These are phyloP conservation scores for Hipposideros armiger DNA, from an alignment of 2,113 vertebrate species.

Conservation along the genomic window DNA sequence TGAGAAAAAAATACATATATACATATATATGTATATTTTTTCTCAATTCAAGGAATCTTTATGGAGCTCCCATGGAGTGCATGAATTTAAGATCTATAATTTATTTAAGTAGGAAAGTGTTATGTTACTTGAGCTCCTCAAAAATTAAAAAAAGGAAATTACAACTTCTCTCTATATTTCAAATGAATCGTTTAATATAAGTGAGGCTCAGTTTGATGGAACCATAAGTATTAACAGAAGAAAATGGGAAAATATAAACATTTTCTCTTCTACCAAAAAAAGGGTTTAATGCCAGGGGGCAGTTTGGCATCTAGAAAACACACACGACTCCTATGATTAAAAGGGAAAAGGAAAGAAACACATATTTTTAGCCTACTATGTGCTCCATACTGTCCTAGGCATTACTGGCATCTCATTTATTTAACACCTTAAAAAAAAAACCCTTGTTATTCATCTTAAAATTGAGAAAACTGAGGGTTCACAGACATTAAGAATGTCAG, in stretches of 20 bases:
- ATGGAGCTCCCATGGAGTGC: slow-evolving; percentile 59
- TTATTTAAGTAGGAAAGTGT: slow-evolving; percentile 71
- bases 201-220: slow-evolving; percentile 71
- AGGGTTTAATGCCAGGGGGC: not conserved
- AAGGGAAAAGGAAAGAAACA: not conserved
- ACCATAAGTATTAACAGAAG: slow-evolving; percentile 54
- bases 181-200: slow-evolving; percentile 71
- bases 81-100: slow-evolving; percentile 70
- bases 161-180: slow-evolving; percentile 62
- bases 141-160: slow-evolving; percentile 37
- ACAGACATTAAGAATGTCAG: not conserved
- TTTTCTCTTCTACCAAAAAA: slow-evolving; percentile 53
- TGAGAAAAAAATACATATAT: not conserved
- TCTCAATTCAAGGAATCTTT: slow-evolving; percentile 71
- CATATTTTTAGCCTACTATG: not conserved
- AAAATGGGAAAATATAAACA: slow-evolving; percentile 47
- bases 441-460: not conserved
- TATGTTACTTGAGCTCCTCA: slow-evolving; percentile 19
- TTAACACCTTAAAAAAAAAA: slow-evolving; percentile 6
- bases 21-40: not conserved
- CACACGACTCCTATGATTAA: not conserved
- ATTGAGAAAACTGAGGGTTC: not conserved
- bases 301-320: not conserved
- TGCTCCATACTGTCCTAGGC: not conserved
- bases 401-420: not conserved